Conservation (phyloP, 2,888 invertebrate genomes). For the Drosophila multiciliata region DNA sequence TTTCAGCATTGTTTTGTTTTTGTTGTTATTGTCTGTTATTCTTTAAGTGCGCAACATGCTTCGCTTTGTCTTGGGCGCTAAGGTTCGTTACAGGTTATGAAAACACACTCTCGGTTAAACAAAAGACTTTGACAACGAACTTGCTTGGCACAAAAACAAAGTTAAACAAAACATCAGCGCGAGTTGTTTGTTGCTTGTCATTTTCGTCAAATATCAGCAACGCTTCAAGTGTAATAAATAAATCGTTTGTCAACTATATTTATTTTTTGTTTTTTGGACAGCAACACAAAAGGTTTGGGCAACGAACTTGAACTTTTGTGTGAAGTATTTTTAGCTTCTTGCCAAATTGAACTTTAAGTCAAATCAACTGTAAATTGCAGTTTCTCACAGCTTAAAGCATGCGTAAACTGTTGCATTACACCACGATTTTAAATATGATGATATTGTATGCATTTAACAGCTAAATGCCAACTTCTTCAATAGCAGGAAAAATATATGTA, state of each 20-base stretch:
- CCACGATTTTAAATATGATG: conserved; percentile 68
- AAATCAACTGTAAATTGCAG: conserved; percentile 12
- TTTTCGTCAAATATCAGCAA: conserved; percentile 68
- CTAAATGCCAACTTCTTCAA: conserved; percentile 73
- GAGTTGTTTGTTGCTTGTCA: conserved; percentile 35
- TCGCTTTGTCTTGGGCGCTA: conserved; percentile 42
- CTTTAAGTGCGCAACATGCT: conserved; percentile 48
- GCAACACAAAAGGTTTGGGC: conserved; percentile 50
- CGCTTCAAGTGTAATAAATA: conserved; percentile 64
- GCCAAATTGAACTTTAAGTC: conserved; percentile 41
- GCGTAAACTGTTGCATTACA: conserved; percentile 66
- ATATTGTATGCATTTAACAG: conserved; percentile 57
- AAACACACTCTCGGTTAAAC: conserved; percentile 43
- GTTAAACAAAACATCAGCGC: conserved; percentile 43
- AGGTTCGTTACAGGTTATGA: conserved; percentile 50
- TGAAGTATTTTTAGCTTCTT: conserved; percentile 18
- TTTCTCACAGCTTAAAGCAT: conserved; percentile 30
- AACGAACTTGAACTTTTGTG: conserved; percentile 74
- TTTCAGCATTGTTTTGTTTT: conserved; percentile 34
- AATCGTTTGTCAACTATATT: conserved; percentile 63
- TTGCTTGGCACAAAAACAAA: conserved; percentile 49
- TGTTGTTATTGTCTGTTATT: conserved; percentile 41
- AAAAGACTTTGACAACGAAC: conserved; percentile 80
- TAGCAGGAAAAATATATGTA: conserved; percentile 26
- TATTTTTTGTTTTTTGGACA: conserved; percentile 9